These are phyloP conservation scores for Carlito syrichta DNA, from an alignment of 2,113 vertebrate genomes.

Conservation along the genomic window DNA sequence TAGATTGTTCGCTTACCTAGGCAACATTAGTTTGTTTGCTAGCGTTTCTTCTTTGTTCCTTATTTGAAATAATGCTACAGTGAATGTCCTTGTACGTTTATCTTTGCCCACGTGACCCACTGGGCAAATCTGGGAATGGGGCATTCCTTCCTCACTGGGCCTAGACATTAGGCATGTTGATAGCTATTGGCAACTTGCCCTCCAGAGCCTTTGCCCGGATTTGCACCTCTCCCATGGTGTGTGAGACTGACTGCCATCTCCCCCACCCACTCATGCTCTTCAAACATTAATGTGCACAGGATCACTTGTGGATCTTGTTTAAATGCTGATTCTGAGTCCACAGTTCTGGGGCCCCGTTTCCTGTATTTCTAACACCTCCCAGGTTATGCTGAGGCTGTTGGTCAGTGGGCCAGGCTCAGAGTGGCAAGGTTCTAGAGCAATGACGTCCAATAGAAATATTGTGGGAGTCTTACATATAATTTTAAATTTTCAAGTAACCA, in stretches of 20 bases:
- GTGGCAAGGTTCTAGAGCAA: not conserved
- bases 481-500: not conserved
- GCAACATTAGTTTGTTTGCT: not conserved
- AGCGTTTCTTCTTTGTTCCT: not conserved
- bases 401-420: not conserved
- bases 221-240: accelerated
- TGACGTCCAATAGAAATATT: not conserved
- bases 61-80: not conserved
- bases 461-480: not conserved
- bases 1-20: not conserved
- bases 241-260: not conserved
- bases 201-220: not conserved
- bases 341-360: not conserved
- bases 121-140: too few relatives aligned
- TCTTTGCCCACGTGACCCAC: not conserved
- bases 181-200: too few relatives aligned
- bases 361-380: not conserved
- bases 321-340: not conserved
- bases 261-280: not conserved
- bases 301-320: not conserved
- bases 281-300: not conserved
- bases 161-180: not conserved
- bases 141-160: accelerated
- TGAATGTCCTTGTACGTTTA: not conserved
- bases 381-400: not conserved